Base-by-base conservation (phyloP, 1,140 invertebrate genomes). In the Macrostomum lignano region DNA sequence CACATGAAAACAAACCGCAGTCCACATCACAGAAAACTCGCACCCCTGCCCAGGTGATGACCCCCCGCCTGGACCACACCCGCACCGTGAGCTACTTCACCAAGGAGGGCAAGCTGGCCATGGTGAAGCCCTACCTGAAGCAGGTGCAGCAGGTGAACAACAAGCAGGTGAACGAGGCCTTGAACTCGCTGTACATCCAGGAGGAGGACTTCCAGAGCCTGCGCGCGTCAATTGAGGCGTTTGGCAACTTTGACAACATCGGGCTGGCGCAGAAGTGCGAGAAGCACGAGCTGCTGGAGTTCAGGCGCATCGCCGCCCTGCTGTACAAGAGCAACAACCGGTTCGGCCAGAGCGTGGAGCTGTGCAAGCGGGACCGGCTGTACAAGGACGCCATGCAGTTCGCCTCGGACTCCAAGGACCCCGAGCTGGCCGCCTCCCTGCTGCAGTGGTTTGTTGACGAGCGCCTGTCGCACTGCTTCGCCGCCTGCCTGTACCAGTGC, bases 281-380 rank as follows among this genome's bases (percentile, higher is more conserved):
- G 59, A 93, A 91, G 59, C 88, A 98, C 52, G 86, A 96, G 59
- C 64, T 98, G 24, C 91, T 91, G 31, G 91, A 98, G 61, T 98
- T 98, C 60, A 67, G 91, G 58, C 69, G 91, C 44, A 96, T 98
- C 52, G 86, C 88, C 23, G 91, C 91, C 17, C 96, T 96, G 57
- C 61, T 98, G 17, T 98, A 96, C 64, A 96, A 94, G 65, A 82
- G 86, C 40, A 96, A 96, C 61, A 96, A 98, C 57, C 68, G 88
- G 54, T 98, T 88, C 88, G 94, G 93, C 61, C 88, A 98, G 52
- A 86, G 79, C 25, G 84, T 99, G 31, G 88, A 96, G n/a, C n/a
- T n/a, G n/a, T n/a, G n/a, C n/a, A n/a, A n/a, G 11, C 25, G 7
- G 15, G 7, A n/a, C 21, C 7, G 7, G 20, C 33, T 33, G 25